A percentile compares a stretch with the other conserved stretches of the same genome.
Conservation (phyloP, 2,797 vertebrate species). For the Argya squamiceps region DNA sequence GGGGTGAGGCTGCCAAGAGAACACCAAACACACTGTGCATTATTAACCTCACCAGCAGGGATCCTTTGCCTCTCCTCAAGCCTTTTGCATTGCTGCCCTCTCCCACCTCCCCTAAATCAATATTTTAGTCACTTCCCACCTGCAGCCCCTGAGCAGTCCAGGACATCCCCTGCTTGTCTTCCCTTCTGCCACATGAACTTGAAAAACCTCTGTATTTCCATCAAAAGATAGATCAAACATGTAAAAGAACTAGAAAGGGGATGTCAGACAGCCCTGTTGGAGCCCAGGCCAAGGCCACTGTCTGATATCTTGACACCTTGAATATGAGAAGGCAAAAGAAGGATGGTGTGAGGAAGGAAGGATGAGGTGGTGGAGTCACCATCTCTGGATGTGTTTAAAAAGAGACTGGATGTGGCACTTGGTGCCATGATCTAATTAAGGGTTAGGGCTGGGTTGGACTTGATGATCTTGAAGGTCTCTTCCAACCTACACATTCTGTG, state of each 20-base stretch:
- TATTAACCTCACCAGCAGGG: no score
- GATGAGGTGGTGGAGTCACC: no score
- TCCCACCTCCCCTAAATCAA: neutral
- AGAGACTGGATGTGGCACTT: no score
- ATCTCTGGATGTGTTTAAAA: no score
- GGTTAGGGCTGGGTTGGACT: no score
- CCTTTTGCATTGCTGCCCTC: neutral
- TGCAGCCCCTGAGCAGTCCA: neutral
- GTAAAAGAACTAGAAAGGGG: neutral
- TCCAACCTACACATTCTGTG: no score
- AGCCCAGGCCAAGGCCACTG: neutral
- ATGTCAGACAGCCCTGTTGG: neutral
- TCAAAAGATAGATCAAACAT: neutral
- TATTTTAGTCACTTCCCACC: neutral
- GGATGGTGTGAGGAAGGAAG: no score
- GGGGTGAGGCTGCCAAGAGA: fast-evolving
- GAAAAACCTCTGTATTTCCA: neutral
- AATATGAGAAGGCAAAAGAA: neutral
- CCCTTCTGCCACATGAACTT: neutral
- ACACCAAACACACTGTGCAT: fast-evolving
- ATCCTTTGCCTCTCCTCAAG: neutral
- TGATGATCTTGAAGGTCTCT: no score
- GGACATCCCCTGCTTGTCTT: neutral
- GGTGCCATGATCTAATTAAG: no score
- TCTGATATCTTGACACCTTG: neutral